These are phyloP conservation scores for Hirudinaria manillensis DNA, from an alignment of 2,888 invertebrate genomes.

Conservation along the genomic window DNA sequence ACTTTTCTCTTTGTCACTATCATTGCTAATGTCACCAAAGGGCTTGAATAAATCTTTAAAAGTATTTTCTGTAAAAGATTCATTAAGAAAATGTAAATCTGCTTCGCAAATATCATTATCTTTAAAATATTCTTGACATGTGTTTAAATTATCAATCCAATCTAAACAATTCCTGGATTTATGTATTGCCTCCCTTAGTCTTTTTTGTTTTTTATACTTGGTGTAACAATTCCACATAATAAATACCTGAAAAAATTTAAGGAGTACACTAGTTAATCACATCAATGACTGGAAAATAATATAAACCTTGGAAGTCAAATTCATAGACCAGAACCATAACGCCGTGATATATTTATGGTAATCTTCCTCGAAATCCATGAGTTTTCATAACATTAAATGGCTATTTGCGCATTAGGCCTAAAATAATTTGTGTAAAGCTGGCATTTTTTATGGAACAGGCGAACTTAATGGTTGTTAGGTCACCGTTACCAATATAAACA, in stretches of 20 bases:
- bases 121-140: not conserved
- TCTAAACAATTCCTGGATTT: not conserved
- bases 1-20: not conserved
- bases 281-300: not conserved
- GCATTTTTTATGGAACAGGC: no score
- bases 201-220: not conserved
- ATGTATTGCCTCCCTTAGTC: not conserved
- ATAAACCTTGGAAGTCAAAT: not conserved
- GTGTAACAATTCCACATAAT: not conserved
- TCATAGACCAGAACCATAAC: conserved; percentile 1
- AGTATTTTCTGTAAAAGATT: not conserved
- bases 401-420: not conserved
- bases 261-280: not conserved
- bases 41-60: not conserved
- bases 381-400: not conserved
- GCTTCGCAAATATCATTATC: not conserved
- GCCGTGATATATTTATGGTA: conserved; percentile 1
- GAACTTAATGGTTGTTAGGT: no score
- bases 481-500: no score
- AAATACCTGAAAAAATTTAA: conserved; percentile 1
- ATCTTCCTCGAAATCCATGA: not conserved
- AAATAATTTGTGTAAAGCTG: not conserved
- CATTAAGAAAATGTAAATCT: not conserved
- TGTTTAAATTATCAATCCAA: not conserved
- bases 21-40: not conserved